Conservation (phyloP, 2,113 vertebrate species). For the Gnathonemus echidnorhynchus region DNA sequence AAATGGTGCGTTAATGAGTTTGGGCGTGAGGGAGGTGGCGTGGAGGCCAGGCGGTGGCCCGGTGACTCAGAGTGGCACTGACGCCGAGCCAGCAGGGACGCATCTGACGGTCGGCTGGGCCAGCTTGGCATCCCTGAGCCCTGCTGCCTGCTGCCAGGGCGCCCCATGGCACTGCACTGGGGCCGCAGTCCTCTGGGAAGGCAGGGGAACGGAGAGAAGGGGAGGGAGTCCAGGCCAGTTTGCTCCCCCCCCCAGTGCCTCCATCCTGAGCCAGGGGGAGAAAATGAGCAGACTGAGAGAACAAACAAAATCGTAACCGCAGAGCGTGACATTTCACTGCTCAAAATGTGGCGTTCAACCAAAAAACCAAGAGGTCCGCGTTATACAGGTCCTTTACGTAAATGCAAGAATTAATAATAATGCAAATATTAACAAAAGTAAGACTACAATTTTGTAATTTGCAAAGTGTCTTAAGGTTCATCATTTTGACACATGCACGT, state of each 20-base stretch:
- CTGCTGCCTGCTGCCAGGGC: constrained; percentile 31
- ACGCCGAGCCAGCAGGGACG: constrained; percentile 1
- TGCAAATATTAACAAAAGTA: neutral
- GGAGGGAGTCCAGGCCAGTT: neutral
- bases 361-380: neutral
- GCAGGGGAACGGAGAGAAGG: neutral
- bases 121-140: constrained; percentile 45
- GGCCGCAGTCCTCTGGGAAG: constrained; percentile 26
- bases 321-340: constrained; percentile 24
- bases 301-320: constrained; percentile 13
- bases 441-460: neutral
- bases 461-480: neutral
- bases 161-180: constrained; percentile 35
- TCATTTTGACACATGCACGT: neutral
- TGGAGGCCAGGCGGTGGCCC: neutral
- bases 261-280: constrained; percentile 7
- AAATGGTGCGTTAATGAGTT: neutral
- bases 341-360: constrained; percentile 16
- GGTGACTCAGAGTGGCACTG: neutral
- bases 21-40: neutral
- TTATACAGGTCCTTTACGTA: neutral
- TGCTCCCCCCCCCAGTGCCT: neutral
- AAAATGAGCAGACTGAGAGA: constrained; percentile 10
- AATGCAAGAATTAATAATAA: neutral
- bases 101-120: constrained; percentile 43